Conservation (phyloP, 2,113 vertebrate genomes). For the Antigone vipio region DNA sequence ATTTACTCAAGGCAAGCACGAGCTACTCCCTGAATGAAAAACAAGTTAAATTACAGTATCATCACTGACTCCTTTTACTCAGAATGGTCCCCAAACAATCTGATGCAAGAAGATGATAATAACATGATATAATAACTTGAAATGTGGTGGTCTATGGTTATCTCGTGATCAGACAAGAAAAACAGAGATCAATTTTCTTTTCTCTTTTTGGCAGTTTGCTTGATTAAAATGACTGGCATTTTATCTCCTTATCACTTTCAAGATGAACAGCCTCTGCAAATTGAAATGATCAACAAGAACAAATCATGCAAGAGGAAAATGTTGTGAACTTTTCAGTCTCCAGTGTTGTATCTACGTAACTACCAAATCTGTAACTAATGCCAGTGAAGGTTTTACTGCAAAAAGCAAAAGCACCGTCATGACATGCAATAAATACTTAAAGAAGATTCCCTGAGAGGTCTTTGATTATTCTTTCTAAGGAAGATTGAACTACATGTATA, state of each 20-base stretch:
- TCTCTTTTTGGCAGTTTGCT: background rate
- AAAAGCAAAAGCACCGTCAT: background rate
- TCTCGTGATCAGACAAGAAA: background rate
- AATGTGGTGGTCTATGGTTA: background rate
- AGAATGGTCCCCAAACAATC: background rate
- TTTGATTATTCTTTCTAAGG: background rate
- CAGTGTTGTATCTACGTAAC: background rate
- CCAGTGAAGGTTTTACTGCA: background rate
- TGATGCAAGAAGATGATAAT: background rate
- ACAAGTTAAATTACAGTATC: background rate
- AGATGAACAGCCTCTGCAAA: background rate
- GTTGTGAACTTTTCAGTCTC: background rate
- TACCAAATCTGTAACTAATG: background rate
- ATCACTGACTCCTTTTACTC: background rate
- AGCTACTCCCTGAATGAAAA: background rate
- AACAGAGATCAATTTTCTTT: background rate
- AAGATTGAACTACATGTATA: background rate
- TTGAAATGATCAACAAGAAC: background rate
- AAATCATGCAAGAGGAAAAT: background rate
- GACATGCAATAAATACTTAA: background rate
- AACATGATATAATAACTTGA: background rate
- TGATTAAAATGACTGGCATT: constrained; percentile 32
- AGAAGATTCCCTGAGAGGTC: background rate
- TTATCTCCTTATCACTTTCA: background rate
- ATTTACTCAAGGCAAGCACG: background rate